These are phyloP conservation scores for Chiroxiphia lanceolata DNA, from an alignment of 2,797 vertebrate species.

Conservation along the genomic window DNA sequence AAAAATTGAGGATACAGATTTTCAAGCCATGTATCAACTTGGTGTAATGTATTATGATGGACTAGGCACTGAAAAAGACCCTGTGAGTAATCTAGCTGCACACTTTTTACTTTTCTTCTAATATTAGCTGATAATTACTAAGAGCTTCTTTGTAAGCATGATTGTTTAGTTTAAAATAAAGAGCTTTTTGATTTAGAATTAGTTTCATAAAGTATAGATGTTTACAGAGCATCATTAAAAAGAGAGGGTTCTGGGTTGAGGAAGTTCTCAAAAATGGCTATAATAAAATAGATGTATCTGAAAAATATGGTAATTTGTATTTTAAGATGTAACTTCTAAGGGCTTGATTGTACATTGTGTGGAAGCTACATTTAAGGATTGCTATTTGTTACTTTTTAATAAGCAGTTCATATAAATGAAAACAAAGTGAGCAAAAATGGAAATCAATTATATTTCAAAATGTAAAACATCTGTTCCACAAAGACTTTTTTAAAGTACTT, in stretches of 20 bases:
- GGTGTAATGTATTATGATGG: slow-evolving; percentile 85
- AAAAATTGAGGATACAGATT: slow-evolving; percentile 76
- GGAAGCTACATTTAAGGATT: not conserved
- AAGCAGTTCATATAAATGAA: not conserved
- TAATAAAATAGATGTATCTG: not conserved
- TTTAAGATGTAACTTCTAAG: not conserved
- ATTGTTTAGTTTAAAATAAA: not conserved
- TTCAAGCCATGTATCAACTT: slow-evolving; percentile 81
- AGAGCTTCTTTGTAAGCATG: not conserved
- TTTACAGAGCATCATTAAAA: not conserved
- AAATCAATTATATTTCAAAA: not conserved
- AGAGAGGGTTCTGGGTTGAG: not conserved
- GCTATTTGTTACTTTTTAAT: not conserved
- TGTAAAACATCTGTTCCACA: not conserved
- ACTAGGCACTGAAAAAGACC: slow-evolving; percentile 71
- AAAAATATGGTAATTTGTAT: not conserved
- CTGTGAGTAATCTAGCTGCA: slow-evolving; percentile 69
- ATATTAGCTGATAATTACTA: not conserved
- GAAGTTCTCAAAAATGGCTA: not conserved
- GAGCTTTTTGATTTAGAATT: not conserved
- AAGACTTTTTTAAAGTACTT: not conserved
- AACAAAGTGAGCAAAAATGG: not conserved
- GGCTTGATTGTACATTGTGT: not conserved
- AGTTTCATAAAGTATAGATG: not conserved
- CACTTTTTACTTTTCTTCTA: not conserved